Percentiles rank a stretch among this genome's conserved stretches.
These are phyloP conservation scores for Dryobates pubescens DNA, from an alignment of 2,797 vertebrate species.

Conservation along the genomic window DNA sequence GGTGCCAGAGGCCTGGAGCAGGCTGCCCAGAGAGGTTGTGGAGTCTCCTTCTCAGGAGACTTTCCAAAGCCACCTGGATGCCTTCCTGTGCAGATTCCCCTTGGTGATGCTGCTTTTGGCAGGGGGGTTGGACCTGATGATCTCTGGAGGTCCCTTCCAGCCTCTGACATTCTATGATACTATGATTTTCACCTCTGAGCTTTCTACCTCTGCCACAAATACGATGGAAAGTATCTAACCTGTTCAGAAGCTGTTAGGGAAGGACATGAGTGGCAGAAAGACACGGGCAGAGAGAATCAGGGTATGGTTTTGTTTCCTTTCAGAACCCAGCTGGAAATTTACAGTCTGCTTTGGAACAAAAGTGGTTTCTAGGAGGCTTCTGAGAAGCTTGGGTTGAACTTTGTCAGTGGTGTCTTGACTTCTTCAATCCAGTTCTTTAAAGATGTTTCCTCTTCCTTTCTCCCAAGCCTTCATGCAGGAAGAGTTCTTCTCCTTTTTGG, in stretches of 20 bases:
- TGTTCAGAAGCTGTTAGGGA: background rate
- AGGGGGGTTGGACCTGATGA: too few species aligned
- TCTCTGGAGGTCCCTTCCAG: too few species aligned
- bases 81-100: too few species aligned
- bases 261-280: background rate
- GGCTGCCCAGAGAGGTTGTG: too few species aligned
- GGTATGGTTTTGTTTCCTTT: background rate
- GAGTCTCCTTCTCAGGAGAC: too few species aligned
- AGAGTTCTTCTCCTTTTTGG: too few species aligned
- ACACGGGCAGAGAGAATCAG: background rate
- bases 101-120: too few species aligned
- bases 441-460: background rate
- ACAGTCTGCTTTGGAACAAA: background rate
- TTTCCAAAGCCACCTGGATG: too few species aligned
- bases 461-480: background rate
- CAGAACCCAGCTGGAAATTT: background rate
- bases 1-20: too few species aligned
- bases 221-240: fast-evolving
- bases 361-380: background rate
- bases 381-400: background rate
- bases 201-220: background rate
- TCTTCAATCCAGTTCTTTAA: background rate
- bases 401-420: background rate
- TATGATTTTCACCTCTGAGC: background rate
- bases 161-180: too few species aligned